These are phyloP conservation scores for Ateles fusciceps DNA, from an alignment of 2,797 vertebrate species.

Conservation along the genomic window DNA sequence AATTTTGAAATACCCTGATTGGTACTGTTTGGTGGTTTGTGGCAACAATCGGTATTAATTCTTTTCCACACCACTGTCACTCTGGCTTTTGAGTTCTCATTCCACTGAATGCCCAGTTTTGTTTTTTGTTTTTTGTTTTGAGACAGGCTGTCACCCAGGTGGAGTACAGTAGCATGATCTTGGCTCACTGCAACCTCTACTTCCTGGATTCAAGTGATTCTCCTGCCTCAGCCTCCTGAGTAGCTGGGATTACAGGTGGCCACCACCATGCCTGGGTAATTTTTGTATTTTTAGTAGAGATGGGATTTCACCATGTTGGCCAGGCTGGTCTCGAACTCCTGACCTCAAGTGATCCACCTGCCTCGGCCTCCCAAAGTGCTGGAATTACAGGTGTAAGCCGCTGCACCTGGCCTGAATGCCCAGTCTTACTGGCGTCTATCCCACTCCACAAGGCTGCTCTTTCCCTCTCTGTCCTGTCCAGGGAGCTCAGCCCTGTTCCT, in stretches of 20 bases:
- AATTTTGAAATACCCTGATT: not conserved
- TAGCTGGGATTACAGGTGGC: not conserved
- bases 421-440: not conserved
- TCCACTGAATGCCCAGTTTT: not conserved
- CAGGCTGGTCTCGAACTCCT: not conserved
- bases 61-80: not conserved
- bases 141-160: not conserved
- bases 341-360: not conserved
- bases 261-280: not conserved
- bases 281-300: not conserved
- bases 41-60: not conserved
- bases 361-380: not conserved
- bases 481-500: not conserved
- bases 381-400: not conserved
- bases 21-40: not conserved
- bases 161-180: not conserved
- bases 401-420: not conserved
- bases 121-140: too few species aligned
- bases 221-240: not conserved
- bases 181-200: not conserved
- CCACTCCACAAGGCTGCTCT: not conserved
- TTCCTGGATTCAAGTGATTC: not conserved
- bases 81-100: not conserved
- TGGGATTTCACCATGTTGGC: not conserved
- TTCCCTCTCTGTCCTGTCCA: not conserved